phyloP scores from a whole-genome alignment of 2,113 vertebrate genomes.

The Electrona antarctica region DNA sequence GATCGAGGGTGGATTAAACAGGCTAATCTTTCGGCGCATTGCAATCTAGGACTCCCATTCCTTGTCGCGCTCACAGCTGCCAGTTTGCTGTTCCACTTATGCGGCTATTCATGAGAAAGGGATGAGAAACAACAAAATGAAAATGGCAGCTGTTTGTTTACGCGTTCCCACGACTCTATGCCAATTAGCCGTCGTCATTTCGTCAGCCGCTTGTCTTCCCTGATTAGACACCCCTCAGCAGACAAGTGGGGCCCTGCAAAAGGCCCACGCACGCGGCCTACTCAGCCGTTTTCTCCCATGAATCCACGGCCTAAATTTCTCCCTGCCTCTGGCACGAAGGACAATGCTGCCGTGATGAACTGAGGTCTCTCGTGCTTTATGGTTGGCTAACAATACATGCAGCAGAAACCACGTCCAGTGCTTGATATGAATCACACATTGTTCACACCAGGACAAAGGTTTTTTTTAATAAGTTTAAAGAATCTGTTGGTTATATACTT shows the following conservation, averaged over 20 bases:
- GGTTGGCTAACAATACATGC: too few species aligned
- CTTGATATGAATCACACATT: neutral
- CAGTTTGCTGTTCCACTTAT: conserved; percentile 68
- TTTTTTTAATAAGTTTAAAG: neutral
- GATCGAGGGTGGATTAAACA: conserved; percentile 59
- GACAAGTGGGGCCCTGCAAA: conserved; percentile 55
- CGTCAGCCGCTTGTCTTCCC: conserved; percentile 78
- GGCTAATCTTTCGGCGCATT: conserved; percentile 63
- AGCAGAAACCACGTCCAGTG: too few species aligned
- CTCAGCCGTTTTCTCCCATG: conserved; percentile 8
- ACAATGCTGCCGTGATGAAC: neutral
- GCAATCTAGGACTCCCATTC: conserved; percentile 61
- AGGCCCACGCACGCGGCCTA: conserved; percentile 23
- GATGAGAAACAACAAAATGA: conserved; percentile 71
- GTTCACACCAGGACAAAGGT: neutral
- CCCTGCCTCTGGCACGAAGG: conserved; percentile 16
- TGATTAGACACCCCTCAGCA: conserved; percentile 77
- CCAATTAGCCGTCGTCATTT: conserved; percentile 79
- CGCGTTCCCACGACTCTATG: conserved; percentile 82
- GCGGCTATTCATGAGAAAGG: conserved; percentile 73
- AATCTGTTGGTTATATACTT: neutral
- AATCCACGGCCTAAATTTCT: conserved; percentile 9
- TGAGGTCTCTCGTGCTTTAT: too few species aligned
- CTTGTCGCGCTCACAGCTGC: conserved; percentile 71
- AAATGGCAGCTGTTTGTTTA: conserved; percentile 85